Percentiles rank a stretch among this genome's conserved stretches.
Conservation (phyloP, 2,113 vertebrate genomes). For the Rhombomys opimus region DNA sequence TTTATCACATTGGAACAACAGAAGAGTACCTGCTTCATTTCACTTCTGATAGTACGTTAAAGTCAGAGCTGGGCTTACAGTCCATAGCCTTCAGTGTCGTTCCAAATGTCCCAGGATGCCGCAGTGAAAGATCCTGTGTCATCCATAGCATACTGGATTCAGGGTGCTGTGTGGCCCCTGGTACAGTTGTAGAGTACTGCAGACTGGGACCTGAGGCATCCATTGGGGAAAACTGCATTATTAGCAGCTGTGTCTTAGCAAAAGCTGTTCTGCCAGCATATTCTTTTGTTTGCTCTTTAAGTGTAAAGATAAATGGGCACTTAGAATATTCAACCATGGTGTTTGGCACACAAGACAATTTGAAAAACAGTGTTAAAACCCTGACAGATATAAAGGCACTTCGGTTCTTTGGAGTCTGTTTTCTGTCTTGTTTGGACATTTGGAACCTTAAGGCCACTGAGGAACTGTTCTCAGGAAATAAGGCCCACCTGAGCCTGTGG, state of each 20-base stretch:
- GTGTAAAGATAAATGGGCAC: slow-evolving; percentile 80
- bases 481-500: slow-evolving; percentile 89
- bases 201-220: slow-evolving; percentile 88
- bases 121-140: slow-evolving; percentile 80
- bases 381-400: slow-evolving; percentile 83
- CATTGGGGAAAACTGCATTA: slow-evolving; percentile 88
- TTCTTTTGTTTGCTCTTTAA: slow-evolving; percentile 92
- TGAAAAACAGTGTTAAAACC: slow-evolving; percentile 88
- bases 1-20: slow-evolving; percentile 95
- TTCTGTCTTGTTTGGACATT: slow-evolving; percentile 86
- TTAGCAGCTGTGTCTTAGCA: slow-evolving; percentile 89
- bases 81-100: slow-evolving; percentile 88
- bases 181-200: slow-evolving; percentile 93
- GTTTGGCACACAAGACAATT: slow-evolving; percentile 90
- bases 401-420: slow-evolving; percentile 86
- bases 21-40: slow-evolving; percentile 94
- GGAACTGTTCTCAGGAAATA: slow-evolving; percentile 88
- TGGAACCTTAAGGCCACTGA: slow-evolving; percentile 88
- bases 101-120: neutral
- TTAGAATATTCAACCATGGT: slow-evolving; percentile 88
- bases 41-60: slow-evolving; percentile 87
- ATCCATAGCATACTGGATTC: slow-evolving; percentile 90
- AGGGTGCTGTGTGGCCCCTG: slow-evolving; percentile 84
- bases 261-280: slow-evolving; percentile 84
- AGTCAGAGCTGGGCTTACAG: slow-evolving; percentile 89